Percentiles rank a stretch among this genome's conserved stretches.
Conservation (phyloP, 2,113 vertebrate genomes). For the Pseudopipra pipra region DNA sequence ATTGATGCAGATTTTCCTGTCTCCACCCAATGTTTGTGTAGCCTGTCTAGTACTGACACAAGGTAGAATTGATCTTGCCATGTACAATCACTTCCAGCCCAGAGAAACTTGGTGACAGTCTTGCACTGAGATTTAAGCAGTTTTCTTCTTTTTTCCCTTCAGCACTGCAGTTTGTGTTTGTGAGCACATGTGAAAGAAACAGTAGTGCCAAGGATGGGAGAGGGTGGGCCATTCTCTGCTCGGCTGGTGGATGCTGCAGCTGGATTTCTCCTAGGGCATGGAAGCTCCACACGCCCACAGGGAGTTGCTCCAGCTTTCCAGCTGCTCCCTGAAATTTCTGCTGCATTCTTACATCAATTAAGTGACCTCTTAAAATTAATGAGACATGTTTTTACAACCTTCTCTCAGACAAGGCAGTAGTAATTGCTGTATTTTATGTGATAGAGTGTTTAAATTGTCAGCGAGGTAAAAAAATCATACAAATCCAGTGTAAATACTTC, state of each 20-base stretch:
- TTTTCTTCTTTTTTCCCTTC: not conserved
- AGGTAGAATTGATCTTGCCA: not conserved
- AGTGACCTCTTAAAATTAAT: constrained; percentile 28
- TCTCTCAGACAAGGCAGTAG: not conserved
- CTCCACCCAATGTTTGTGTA: not conserved
- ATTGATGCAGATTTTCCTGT: not conserved
- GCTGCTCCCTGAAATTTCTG: not conserved
- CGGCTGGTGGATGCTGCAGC: not conserved
- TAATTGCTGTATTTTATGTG: not conserved
- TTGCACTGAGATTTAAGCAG: not conserved
- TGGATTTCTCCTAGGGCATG: fast-evolving
- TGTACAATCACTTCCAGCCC: not conserved
- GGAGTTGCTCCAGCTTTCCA: not conserved
- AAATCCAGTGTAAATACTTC: constrained; percentile 16
- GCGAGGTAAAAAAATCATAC: not conserved
- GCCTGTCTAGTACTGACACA: not conserved
- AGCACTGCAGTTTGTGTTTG: not conserved
- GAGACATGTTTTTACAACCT: constrained; percentile 25
- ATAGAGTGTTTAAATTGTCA: not conserved
- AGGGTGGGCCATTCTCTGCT: fast-evolving
- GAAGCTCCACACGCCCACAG: fast-evolving
- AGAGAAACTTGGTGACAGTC: not conserved
- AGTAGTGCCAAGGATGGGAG: not conserved
- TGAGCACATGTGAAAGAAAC: not conserved
- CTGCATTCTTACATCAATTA: not conserved